Evolutionary conservation across 2,888 invertebrate genomes (phyloP), one percentile per base, ranked within the genome.

Genomic region (Clistopyga incitator): DNA sequence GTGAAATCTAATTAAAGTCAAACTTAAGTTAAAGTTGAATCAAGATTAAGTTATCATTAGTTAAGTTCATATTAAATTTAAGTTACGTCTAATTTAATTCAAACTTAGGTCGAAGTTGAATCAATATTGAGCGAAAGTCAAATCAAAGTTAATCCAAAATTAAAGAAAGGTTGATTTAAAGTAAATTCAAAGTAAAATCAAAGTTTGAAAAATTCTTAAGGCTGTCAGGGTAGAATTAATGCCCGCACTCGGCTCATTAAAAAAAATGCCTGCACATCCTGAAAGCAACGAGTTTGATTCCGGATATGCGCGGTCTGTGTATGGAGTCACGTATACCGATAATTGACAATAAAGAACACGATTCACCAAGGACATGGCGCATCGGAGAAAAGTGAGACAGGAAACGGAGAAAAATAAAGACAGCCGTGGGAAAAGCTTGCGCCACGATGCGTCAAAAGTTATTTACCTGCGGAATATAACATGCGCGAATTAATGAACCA

Each of bases 341-440:
- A 59, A 72, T 72, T 72, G 72, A 25, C 23, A 56, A 47, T 59
- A 56, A 25, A 18, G 29, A 47, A 34, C 11, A 38, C 10, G 74
- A 74, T 50, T 50, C 50, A 13, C 74, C n/a, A 74, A 74, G 74
- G 61, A n/a, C 64, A 15, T 11, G 65, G 45, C 79, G 56, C 79
- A 59, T 79, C 72, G 65, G 3, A 61, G 42, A 78, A 45, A 15
- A 50, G 29, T n/a, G 23, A 29, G n/a, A 70, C 6, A 47, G 15
- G 13, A 42, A 13, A 81, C 3, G 42, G 18, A 45, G n/a, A 71
- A 59, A 42, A 47, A 45, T 50, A 64, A 8, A 64, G 45, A 71
- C 25, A 76, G 18, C 25, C 83, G 83, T 83, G 83, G 67, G 83
- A 83, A 83, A 80, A 76, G 1, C 20, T n/a, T 42, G 38, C 72